phyloP scores from a whole-genome alignment of 2,888 invertebrate species.

The Torymus texanus region DNA sequence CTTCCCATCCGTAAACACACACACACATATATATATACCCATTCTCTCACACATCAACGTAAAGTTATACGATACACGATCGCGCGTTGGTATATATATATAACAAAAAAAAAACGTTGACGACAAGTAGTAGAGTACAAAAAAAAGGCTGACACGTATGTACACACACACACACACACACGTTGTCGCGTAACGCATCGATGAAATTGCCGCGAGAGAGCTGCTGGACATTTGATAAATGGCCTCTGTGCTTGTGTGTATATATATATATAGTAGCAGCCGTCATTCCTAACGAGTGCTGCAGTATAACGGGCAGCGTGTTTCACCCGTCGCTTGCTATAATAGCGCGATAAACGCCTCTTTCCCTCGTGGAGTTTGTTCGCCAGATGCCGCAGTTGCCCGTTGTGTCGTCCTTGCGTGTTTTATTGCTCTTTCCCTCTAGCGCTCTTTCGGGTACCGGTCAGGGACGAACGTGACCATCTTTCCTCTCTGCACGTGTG shows the following conservation, averaged over 20 bases:
- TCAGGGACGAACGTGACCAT: constrained; percentile 55
- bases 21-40: no score
- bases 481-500: constrained; percentile 22
- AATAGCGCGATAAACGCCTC: constrained; percentile 45
- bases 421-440: constrained; percentile 37
- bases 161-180: neutral
- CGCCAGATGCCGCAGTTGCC: constrained; percentile 31
- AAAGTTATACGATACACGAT: no score
- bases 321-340: constrained; percentile 1
- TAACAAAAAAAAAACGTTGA: no score
- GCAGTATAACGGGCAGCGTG: no score
- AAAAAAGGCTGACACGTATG: no score
- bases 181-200: neutral
- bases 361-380: constrained; percentile 17
- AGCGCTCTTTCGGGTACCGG: constrained; percentile 22
- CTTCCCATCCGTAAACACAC: no score
- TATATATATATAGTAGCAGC: neutral
- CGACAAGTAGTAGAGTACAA: no score
- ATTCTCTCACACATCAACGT: no score
- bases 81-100: no score
- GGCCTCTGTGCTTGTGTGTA: no score
- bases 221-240: no score
- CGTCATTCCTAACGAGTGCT: constrained; percentile 8
- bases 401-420: constrained; percentile 3
- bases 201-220: constrained; percentile 7